Conservation (phyloP, 2,797 vertebrate genomes). For the Thalassophryne amazonica region DNA sequence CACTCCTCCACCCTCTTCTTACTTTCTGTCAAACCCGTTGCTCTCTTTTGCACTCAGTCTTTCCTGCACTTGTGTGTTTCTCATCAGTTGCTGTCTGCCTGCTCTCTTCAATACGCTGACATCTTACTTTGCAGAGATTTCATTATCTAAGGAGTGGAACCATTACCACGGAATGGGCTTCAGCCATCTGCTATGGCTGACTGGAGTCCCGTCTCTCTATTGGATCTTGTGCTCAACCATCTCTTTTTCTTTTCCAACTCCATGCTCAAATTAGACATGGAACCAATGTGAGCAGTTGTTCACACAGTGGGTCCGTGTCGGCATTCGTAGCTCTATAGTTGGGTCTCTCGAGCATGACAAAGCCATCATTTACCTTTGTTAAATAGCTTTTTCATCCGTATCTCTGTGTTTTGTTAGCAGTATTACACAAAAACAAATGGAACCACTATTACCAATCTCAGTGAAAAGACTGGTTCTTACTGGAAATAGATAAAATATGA, state of each 20-base stretch:
- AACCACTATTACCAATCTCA: no score
- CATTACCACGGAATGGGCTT: constrained; percentile 51
- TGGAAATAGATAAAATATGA: no score
- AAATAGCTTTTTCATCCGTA: no score
- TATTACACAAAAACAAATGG: no score
- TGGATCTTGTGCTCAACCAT: constrained; percentile 18
- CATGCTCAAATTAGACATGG: constrained; percentile 20
- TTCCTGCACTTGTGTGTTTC: constrained; percentile 17
- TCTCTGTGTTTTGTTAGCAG: no score
- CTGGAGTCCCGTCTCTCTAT: constrained; percentile 40
- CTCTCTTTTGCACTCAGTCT: constrained; percentile 8
- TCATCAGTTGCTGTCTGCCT: constrained; percentile 30
- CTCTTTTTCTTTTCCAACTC: not conserved
- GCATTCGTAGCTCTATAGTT: not conserved
- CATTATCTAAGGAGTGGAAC: constrained; percentile 59
- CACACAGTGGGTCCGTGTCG: not conserved
- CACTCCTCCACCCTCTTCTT: constrained; percentile 1
- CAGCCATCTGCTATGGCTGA: constrained; percentile 29
- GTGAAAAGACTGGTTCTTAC: no score
- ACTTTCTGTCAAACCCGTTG: constrained; percentile 2
- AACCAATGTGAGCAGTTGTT: constrained; percentile 25
- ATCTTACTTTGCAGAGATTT: constrained; percentile 57
- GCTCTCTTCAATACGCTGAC: constrained; percentile 31
- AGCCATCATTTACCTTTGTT: no score
- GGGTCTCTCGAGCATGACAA: not conserved